phyloP scores from a whole-genome alignment of 2,113 vertebrate genomes.

The Periophthalmodon schlosseri region DNA sequence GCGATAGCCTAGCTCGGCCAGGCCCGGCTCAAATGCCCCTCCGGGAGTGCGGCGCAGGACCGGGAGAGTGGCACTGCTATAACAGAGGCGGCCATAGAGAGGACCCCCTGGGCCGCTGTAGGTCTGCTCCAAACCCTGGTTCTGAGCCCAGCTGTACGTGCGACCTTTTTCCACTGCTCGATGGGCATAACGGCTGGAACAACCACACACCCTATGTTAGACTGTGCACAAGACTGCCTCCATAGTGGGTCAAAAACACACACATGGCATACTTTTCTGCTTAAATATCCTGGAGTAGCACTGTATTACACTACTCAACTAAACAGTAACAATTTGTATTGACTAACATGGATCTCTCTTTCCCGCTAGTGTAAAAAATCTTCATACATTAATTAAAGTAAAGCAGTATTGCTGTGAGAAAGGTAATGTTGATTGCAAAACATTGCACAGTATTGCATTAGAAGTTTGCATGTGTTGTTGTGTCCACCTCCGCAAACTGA shows the following conservation, averaged over 20 bases:
- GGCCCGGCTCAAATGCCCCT: slow-evolving; percentile 67
- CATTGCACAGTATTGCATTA: slow-evolving; percentile 52
- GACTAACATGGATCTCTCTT: neutral
- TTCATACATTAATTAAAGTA: neutral
- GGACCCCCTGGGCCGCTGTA: slow-evolving; percentile 66
- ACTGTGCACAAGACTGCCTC: neutral
- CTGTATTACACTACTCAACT: neutral
- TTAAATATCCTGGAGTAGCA: neutral
- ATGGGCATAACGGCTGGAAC: slow-evolving; percentile 73
- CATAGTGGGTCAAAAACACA: neutral
- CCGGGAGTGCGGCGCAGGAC: slow-evolving; percentile 75
- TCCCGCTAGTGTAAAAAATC: slow-evolving; percentile 1
- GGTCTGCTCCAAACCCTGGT: slow-evolving; percentile 58
- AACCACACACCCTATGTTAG: neutral
- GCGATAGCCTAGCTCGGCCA: slow-evolving; percentile 72
- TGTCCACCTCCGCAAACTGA: slow-evolving; percentile 46
- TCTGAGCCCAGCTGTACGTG: slow-evolving; percentile 77
- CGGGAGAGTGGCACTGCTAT: slow-evolving; percentile 80
- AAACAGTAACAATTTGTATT: neutral
- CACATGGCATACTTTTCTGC: neutral
- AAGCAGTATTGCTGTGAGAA: slow-evolving; percentile 23
- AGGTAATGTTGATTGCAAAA: slow-evolving; percentile 30
- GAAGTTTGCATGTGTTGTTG: slow-evolving; percentile 26
- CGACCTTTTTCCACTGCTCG: slow-evolving; percentile 70
- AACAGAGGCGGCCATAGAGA: slow-evolving; percentile 76